Base-by-base conservation (phyloP, 1,140 invertebrate species). In the Drosophila pallidifrons region DNA sequence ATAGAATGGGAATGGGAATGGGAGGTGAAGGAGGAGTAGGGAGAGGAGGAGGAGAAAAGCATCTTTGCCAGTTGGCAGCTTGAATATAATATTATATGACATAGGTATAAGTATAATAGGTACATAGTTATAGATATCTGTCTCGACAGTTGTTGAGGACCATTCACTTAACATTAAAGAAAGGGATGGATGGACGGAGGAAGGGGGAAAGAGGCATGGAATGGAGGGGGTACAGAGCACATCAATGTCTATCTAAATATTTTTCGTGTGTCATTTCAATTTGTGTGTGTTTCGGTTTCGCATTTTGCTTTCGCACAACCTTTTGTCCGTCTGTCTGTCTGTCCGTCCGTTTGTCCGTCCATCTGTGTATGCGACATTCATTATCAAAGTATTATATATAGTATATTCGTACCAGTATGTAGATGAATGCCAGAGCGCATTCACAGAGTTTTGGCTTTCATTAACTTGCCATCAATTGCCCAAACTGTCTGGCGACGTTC, bases 81-180 rank as follows among this genome's bases (percentile, higher is more conserved):
- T 59, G 55, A 49, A 58, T 67, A 73, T 67, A 51, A 35, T 55
- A 60, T 52, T 16, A 63, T 52, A 49, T 47, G 51, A 49, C 41
- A 52, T 74, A 47, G 67, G 25, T 47, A 63, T 41, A 45, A 41
- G 25, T 47, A 63, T 57, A 45, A 41, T 72, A n/a, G 32, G 13
- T 64, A 72, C 20, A 46, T 73, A 59, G 65, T 43, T 72, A 60
- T 61, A 60, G 55, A 61, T 45, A 70, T 78, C 52, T 73, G 67
- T 77, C 65, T 68, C 61, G 74, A 85, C 81, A 85, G 74, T 82
- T 85, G 81, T 71, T 74, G 81, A 85, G 54, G 15, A 57, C 54
- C 16, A 41, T 35, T 54, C 51, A 54, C 54, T 57, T 25, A 57
- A 16, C 35, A 10, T 38, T 38, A 1, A 55, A 11, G 5, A 8